Evolutionary conservation across 1,140 invertebrate species (phyloP), one percentile per base, ranked within the genome.

Genomic region (Stegodyphus dumicola): DNA sequence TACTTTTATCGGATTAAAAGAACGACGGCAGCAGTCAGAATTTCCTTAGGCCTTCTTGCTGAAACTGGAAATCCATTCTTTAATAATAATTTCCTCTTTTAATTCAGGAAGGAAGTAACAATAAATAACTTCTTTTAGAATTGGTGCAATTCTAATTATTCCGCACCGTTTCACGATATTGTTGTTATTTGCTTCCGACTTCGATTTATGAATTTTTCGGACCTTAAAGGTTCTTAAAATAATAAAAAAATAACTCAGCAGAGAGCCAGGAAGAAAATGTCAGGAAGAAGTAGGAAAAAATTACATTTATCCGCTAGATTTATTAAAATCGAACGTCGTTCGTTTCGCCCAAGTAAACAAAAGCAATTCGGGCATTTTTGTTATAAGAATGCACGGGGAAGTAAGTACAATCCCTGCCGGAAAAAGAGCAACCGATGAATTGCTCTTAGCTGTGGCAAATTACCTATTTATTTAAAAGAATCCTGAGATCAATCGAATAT

Each of bases 391-490:
- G 67, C 66, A 6, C 15, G 69, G 33, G 69, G 10, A 67, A 67
- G 56, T 11, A 60, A 11, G 56, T 60, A 13, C 69, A 71, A 51
- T 71, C 69, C 49, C n/a, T 51, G n/a, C 33, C 52, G 69, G 69
- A 80, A 81, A 81, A 81, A 81, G 56, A 65, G 56, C 80, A 66
- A 74, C 75, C 80, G 80, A 83, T 83, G 56, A 48, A 15, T 52
- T 81, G 53, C 78, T 73, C 70, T 71, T 71, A 81, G 54, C 18
- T 81, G 80, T 67, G 80, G 80, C 75, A 83, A 83, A 83, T 83
- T 83, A 75, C 80, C 80, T 74, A 83, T 83, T 83, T 83, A 83
- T 83, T 83, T 75, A 74, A 83, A 83, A 83, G 80, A 83, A 83
- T 52, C 15, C 11, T 18, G 48, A 54, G 54, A 83, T 83, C 80